Conservation (phyloP, 2,888 invertebrate genomes). For the Ochropacha duplaris region DNA sequence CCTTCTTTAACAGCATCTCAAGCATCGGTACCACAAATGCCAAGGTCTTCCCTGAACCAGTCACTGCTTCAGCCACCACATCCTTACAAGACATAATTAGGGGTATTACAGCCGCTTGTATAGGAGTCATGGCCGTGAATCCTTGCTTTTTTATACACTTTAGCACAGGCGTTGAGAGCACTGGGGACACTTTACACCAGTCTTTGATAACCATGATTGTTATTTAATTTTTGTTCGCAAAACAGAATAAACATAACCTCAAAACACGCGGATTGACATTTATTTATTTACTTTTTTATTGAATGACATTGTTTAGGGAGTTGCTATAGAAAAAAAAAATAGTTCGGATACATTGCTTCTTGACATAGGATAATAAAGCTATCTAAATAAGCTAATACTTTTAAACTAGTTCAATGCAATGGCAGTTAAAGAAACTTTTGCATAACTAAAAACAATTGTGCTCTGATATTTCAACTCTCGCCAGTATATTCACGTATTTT, state of each 20-base stretch:
- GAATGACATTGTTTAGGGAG: background rate
- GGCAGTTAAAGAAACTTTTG: too few species aligned
- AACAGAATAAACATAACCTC: slow-evolving; percentile 3
- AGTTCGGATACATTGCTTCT: background rate
- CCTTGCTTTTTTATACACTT: slow-evolving; percentile 78
- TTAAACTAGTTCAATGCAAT: too few species aligned
- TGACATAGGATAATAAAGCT: background rate
- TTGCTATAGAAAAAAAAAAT: background rate
- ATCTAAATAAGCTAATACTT: background rate
- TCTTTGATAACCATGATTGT: slow-evolving; percentile 68
- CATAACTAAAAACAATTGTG: too few species aligned
- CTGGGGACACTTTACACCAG: slow-evolving; percentile 67
- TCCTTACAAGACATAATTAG: slow-evolving; percentile 95
- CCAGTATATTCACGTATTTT: too few species aligned
- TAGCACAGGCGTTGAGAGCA: slow-evolving; percentile 75
- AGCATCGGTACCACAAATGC: slow-evolving; percentile 97
- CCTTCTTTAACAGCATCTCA: slow-evolving; percentile 89
- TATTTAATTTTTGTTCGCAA: slow-evolving; percentile 8
- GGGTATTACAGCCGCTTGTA: slow-evolving; percentile 94
- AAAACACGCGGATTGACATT: slow-evolving; percentile 27
- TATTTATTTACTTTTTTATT: background rate
- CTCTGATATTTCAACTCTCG: too few species aligned
- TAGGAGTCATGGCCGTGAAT: slow-evolving; percentile 83
- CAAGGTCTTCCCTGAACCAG: slow-evolving; percentile 98
- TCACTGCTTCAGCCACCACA: slow-evolving; percentile 98